phyloP scores from a whole-genome alignment of 2,113 vertebrate species.

The Spilogale gracilis region DNA sequence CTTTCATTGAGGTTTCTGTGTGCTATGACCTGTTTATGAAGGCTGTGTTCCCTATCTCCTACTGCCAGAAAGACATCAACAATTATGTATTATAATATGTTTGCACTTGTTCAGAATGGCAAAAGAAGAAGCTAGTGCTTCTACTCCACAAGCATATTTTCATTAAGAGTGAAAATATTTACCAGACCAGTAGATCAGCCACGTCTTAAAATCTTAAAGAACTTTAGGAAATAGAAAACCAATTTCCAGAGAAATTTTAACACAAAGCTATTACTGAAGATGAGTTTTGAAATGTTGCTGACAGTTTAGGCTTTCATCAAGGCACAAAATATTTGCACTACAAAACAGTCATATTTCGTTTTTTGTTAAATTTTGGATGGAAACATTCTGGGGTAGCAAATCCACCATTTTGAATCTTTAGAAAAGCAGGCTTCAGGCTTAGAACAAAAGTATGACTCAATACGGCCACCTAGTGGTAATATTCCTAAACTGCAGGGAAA shows the following conservation, averaged over 20 bases:
- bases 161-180: slow-evolving; percentile 55
- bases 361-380: slow-evolving; percentile 9
- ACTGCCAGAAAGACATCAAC: not conserved
- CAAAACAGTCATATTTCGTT: not conserved
- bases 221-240: not conserved
- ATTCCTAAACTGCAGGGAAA: slow-evolving; percentile 63
- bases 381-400: not conserved
- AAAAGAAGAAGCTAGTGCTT: not conserved
- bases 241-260: slow-evolving; percentile 51
- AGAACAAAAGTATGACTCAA: not conserved
- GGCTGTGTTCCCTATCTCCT: not conserved
- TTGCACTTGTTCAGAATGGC: not conserved
- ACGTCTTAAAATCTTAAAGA: slow-evolving; percentile 13
- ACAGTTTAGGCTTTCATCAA: not conserved
- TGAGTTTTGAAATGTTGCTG: not conserved
- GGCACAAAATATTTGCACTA: not conserved
- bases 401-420: slow-evolving; percentile 54
- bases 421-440: not conserved
- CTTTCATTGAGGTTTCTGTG: not conserved
- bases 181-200: not conserved
- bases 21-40: not conserved
- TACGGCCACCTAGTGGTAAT: slow-evolving; percentile 67
- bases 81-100: not conserved
- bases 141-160: not conserved
- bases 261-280: not conserved